Base-by-base conservation (phyloP, 2,888 invertebrate species). In the Dione juno region DNA sequence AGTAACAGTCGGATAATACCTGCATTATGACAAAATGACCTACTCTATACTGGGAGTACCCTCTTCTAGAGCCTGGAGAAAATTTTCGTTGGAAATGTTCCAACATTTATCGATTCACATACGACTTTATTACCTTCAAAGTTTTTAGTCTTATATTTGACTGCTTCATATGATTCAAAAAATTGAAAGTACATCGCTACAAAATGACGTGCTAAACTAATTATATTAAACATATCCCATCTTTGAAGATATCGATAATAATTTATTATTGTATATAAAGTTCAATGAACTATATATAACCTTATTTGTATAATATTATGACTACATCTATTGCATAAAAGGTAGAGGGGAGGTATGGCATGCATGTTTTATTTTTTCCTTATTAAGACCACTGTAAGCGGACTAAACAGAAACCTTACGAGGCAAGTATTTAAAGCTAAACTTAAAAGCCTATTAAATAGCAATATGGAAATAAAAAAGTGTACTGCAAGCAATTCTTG, bases 71-170 rank as follows among this genome's bases (percentile, higher is more conserved):
- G 53, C 61, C 53, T 53, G 37, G 61, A 68, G 61, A 63, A 61
- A 43, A 63, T 68, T 68, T 67, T 68, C 43, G 37, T 68, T 68
- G 68, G 63, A 68, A 68, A 54, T 61, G 63, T 68, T 63, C 68
- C 61, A 68, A 52, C 53, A 16, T 37, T 63, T 63, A 68, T 68
- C 35, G 68, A 68, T 68, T 68, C 43, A 50, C 40, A 52, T 28
- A 43, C 35, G 35, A 45, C n/a, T 28, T 64, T n/a, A 50, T 48
- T 19, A 9, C 40, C 8, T 13, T 67, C 28, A n/a, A 1, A 11
- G 19, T 37, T 50, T 48, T 50, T 16, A 5, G n/a, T 10, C 19
- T 21, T 50, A 50, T 19, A 19, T 50, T 19, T 19, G 50, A 50
- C 11, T 50, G 50, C 6, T 1, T 19, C 19, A 50, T 50, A 19